phyloP scores from a whole-genome alignment of 2,797 vertebrate species.

The Eulemur mongoz region DNA sequence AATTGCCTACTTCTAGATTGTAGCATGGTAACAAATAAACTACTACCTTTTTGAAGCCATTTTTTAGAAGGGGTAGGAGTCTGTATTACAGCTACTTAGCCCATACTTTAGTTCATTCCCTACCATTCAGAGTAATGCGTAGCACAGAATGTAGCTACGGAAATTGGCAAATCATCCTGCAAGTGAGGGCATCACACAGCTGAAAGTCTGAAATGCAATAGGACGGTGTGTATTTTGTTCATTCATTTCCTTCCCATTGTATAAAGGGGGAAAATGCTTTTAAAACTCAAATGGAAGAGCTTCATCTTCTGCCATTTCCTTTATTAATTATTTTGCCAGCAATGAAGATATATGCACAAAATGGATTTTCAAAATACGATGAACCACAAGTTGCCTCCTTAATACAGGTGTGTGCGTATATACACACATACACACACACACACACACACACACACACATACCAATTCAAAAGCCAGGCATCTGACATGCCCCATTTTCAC shows the following conservation, averaged over 20 bases:
- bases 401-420: not conserved
- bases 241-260: not conserved
- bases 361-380: not conserved
- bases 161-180: not conserved
- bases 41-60: not conserved
- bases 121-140: not conserved
- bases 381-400: not conserved
- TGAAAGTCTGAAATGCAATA: not conserved
- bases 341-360: not conserved
- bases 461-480: not conserved
- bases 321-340: conserved; percentile 12
- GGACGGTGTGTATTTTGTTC: not conserved
- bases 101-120: not conserved
- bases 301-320: not conserved
- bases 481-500: not conserved
- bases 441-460: too few relatives aligned
- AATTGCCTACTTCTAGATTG: not conserved
- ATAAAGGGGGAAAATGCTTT: not conserved
- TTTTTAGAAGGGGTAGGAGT: not conserved
- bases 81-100: not conserved
- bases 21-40: not conserved
- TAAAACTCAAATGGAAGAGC: not conserved
- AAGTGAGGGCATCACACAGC: not conserved
- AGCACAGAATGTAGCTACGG: not conserved
- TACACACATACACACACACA: too few relatives aligned